A percentile compares a stretch with the other conserved stretches of the same genome.
phyloP scores from a whole-genome alignment of 2,113 vertebrate genomes.

The Benitochromis conjunctus region DNA sequence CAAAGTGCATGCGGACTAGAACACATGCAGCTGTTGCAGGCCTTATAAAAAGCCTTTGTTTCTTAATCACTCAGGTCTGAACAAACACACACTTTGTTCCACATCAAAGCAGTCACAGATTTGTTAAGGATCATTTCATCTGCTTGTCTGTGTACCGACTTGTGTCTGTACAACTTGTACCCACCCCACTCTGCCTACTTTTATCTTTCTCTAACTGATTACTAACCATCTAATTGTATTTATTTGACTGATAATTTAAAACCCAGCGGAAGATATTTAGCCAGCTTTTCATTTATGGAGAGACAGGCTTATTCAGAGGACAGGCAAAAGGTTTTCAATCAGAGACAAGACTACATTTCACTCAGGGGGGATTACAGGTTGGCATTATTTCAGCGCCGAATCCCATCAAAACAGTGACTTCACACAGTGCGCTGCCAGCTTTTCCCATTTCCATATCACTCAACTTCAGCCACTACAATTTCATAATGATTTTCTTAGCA shows the following conservation, averaged over 20 bases:
- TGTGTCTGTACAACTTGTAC: not conserved
- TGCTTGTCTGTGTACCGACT: not conserved
- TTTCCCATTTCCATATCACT: not conserved
- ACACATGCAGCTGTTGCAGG: not conserved
- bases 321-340: not conserved
- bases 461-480: not conserved
- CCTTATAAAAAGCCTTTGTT: not conserved
- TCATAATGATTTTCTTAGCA: not conserved
- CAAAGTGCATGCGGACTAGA: not conserved
- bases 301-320: not conserved
- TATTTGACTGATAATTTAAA: not conserved
- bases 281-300: not conserved
- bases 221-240: not conserved
- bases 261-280: not conserved
- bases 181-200: not conserved
- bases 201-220: not conserved
- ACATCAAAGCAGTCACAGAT: not conserved
- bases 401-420: not conserved
- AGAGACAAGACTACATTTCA: not conserved
- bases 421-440: not conserved
- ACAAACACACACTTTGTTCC: slow-evolving; percentile 4
- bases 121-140: slow-evolving; percentile 9
- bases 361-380: slow-evolving; percentile 1
- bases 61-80: not conserved
- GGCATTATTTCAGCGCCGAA: not conserved